A percentile compares a stretch with the other conserved stretches of the same genome.
Evolutionary conservation across 2,797 vertebrate species (phyloP).

Genomic region (Catharus ustulatus): DNA sequence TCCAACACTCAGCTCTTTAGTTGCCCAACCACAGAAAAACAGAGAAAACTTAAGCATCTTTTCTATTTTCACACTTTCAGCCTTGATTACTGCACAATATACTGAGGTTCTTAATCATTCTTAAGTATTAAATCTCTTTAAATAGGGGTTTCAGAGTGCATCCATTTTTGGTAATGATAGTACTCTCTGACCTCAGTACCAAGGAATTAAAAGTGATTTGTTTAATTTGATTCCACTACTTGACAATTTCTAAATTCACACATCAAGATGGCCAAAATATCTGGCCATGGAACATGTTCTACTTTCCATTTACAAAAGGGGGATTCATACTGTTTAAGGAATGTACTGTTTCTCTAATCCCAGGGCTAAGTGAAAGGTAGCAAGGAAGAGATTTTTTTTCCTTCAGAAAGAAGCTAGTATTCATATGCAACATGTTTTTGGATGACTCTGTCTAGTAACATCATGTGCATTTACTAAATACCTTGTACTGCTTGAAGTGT

Average conservation of each 20-base stretch:
- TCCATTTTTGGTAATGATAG: neutral
- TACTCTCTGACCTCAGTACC: neutral
- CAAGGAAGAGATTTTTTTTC: constrained; percentile 2
- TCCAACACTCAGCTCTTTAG: neutral
- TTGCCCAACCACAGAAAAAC: neutral
- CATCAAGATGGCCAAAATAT: constrained; percentile 1
- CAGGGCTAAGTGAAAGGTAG: neutral
- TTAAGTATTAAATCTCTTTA: neutral
- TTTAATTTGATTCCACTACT: neutral
- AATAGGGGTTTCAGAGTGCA: neutral
- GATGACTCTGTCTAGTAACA: neutral
- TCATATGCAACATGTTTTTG: neutral
- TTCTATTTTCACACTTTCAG: constrained; percentile 9
- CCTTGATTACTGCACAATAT: neutral
- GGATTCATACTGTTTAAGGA: constrained; percentile 5
- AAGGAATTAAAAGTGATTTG: constrained; percentile 18
- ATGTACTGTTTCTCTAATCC: constrained; percentile 41
- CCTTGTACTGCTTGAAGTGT: neutral
- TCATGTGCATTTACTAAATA: constrained; percentile 17
- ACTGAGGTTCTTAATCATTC: neutral
- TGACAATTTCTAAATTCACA: constrained; percentile 29
- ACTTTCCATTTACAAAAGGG: constrained; percentile 15
- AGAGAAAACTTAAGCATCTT: neutral
- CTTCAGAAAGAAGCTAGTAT: constrained; percentile 27
- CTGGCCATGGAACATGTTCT: neutral